These are phyloP conservation scores for Ostrea denselamellosa DNA, from an alignment of 1,140 invertebrate species.

Conservation along the genomic window DNA sequence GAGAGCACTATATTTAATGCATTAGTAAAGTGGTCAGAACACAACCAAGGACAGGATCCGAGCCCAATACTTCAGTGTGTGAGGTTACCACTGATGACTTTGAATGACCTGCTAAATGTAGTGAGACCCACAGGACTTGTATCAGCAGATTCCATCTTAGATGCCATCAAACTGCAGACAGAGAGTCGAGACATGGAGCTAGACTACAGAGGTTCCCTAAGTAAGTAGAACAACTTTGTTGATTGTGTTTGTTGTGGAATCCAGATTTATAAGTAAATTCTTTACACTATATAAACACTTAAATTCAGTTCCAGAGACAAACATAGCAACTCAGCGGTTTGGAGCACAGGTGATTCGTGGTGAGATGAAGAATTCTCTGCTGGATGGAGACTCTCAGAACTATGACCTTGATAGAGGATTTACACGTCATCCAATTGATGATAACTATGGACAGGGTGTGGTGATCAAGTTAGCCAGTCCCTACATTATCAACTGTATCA, in stretches of 20 bases:
- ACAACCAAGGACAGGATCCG: constrained; percentile 85
- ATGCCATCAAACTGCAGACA: constrained; percentile 92
- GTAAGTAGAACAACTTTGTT: constrained; percentile 81
- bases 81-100: constrained; percentile 91
- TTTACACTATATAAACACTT: not conserved
- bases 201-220: constrained; percentile 84
- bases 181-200: constrained; percentile 88
- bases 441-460: constrained; percentile 85
- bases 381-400: constrained; percentile 91
- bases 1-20: constrained; percentile 97
- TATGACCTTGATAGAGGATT: constrained; percentile 96
- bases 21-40: constrained; percentile 90
- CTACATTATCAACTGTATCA: constrained; percentile 95
- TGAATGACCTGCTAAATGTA: constrained; percentile 91
- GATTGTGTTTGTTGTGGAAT: no score
- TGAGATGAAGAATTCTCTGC: constrained; percentile 90
- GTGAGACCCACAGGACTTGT: constrained; percentile 92
- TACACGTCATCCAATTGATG: constrained; percentile 94
- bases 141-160: constrained; percentile 92
- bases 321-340: constrained; percentile 89
- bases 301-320: constrained; percentile 90
- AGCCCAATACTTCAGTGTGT: constrained; percentile 80
- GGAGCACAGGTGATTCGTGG: constrained; percentile 83
- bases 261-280: no score
- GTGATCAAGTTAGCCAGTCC: constrained; percentile 91